Conservation (phyloP, 2,888 invertebrate genomes). For the Drosophila incognita region DNA sequence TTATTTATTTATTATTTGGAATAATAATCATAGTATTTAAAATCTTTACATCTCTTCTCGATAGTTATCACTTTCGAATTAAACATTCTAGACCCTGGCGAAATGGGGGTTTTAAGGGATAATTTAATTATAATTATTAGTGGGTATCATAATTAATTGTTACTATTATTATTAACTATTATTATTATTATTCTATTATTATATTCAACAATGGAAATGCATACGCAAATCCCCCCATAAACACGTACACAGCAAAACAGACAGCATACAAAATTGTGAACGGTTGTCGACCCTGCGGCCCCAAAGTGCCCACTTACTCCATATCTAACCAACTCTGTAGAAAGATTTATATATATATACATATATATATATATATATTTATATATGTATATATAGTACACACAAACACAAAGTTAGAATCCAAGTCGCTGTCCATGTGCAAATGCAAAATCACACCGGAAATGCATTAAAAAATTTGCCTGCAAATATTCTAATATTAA, state of each 20-base stretch:
- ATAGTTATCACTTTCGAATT: too few relatives aligned
- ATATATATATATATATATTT: neutral
- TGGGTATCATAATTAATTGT: neutral
- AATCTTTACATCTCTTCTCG: too few relatives aligned
- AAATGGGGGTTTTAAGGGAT: too few relatives aligned
- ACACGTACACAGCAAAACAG: neutral
- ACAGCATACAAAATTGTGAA: slow-evolving; percentile 1
- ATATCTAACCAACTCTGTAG: neutral
- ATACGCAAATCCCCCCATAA: too few relatives aligned
- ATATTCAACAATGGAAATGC: neutral
- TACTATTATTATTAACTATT: neutral
- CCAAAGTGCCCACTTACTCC: slow-evolving; percentile 17
- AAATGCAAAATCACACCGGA: slow-evolving; percentile 49
- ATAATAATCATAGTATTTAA: too few relatives aligned
- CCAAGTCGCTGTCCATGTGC: slow-evolving; percentile 9
- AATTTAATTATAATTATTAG: neutral
- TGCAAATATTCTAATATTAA: slow-evolving; percentile 63
- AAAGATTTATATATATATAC: neutral
- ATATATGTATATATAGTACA: neutral
- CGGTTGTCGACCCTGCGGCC: slow-evolving; percentile 23
- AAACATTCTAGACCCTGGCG: too few relatives aligned
- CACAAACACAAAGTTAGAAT: neutral
- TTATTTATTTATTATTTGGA: too few relatives aligned
- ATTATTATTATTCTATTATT: neutral
- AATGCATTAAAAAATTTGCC: slow-evolving; percentile 52